A percentile compares a stretch with the other conserved stretches of the same genome.
Evolutionary conservation across 2,888 invertebrate genomes (phyloP).

Genomic region (Himalopsyche tibetana): DNA sequence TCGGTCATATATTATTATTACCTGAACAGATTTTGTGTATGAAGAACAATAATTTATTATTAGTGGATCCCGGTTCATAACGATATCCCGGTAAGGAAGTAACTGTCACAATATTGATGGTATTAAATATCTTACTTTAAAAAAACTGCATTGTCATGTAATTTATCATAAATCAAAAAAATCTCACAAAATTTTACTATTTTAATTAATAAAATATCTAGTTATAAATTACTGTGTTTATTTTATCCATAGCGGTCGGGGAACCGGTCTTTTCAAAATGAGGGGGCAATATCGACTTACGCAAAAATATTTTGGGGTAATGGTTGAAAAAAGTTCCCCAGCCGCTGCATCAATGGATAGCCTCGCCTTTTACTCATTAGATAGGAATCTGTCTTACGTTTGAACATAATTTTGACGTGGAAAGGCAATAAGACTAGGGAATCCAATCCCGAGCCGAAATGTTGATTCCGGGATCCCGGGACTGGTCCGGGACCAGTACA

Average conservation of each 20-base stretch:
- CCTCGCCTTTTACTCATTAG: too few relatives aligned
- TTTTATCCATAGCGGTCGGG: not conserved
- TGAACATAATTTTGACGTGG: too few relatives aligned
- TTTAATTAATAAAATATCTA: not conserved
- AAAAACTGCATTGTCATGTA: conserved; percentile 2
- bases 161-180: not conserved
- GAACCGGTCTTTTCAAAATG: too few relatives aligned
- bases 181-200: not conserved
- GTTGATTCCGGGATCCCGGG: too few relatives aligned
- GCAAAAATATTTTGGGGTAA: too few relatives aligned
- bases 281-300: too few relatives aligned
- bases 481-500: too few relatives aligned
- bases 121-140: not conserved
- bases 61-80: not conserved
- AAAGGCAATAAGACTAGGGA: too few relatives aligned
- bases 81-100: not conserved
- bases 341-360: too few relatives aligned
- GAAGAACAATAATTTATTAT: not conserved
- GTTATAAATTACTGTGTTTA: not conserved
- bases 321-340: too few relatives aligned
- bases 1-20: not conserved
- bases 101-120: not conserved
- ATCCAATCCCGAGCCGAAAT: too few relatives aligned
- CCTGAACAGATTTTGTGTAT: not conserved
- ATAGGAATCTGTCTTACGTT: too few relatives aligned